phyloP scores from a whole-genome alignment of 2,888 invertebrate genomes.

The Mesorhabditis spiculigera region DNA sequence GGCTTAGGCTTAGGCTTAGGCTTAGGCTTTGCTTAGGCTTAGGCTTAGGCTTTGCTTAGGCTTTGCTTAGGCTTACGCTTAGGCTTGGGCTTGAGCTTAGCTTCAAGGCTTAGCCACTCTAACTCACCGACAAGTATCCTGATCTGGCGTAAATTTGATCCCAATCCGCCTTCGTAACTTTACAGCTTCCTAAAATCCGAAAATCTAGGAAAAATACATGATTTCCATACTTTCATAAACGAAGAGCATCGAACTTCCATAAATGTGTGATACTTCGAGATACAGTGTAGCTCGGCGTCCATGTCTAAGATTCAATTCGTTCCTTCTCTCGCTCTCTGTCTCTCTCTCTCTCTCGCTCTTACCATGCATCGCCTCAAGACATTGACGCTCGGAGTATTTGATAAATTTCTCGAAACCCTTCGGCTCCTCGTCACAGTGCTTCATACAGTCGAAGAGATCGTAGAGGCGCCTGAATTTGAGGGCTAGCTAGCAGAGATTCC shows the following conservation, averaged over 20 bases:
- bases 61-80: background rate
- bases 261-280: conserved; percentile 36
- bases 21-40: background rate
- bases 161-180: conserved; percentile 1
- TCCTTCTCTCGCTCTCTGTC: background rate
- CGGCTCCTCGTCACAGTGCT: conserved; percentile 28
- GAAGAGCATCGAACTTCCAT: conserved; percentile 36
- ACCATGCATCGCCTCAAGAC: too few relatives aligned
- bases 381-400: conserved; percentile 8
- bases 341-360: too few relatives aligned
- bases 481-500: background rate
- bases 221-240: conserved; percentile 24
- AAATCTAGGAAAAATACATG: too few relatives aligned
- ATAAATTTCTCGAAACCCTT: conserved; percentile 25
- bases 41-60: background rate
- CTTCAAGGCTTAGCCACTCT: background rate
- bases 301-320: conserved; percentile 23
- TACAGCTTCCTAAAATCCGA: background rate
- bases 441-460: conserved; percentile 36
- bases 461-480: conserved; percentile 22
- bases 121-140: conserved; percentile 15
- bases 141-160: conserved; percentile 10
- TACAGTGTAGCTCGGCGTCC: conserved; percentile 32
- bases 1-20: background rate
- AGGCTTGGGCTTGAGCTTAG: background rate